Conservation (phyloP, 2,797 vertebrate species). For the Sebastes oblongus region DNA sequence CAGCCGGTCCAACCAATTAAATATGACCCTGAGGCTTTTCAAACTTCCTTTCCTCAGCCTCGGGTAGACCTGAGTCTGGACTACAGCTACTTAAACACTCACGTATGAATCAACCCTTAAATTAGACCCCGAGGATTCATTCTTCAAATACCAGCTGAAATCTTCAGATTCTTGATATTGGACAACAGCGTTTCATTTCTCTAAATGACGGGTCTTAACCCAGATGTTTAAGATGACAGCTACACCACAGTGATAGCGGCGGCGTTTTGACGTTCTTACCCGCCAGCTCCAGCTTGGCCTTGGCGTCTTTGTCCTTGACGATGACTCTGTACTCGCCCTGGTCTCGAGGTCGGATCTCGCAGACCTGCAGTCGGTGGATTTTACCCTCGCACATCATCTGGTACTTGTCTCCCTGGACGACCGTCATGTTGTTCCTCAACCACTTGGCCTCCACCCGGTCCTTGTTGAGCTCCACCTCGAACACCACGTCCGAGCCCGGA, state of each 20-base stretch:
- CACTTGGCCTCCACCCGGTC: constrained; percentile 96
- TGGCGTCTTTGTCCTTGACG: constrained; percentile 97
- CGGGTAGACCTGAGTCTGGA: background rate
- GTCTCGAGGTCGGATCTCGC: constrained; percentile 93
- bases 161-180: background rate
- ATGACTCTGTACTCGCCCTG: constrained; percentile 96
- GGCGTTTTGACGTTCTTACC: constrained; percentile 74
- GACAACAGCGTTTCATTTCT: background rate
- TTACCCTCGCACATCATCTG: constrained; percentile 99
- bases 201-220: no score
- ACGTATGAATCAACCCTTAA: background rate
- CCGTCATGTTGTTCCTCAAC: constrained; percentile 97
- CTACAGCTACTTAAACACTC: background rate
- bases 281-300: constrained; percentile 95
- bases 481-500: constrained; percentile 91
- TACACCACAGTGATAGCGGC: background rate
- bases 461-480: constrained; percentile 95
- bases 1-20: no score
- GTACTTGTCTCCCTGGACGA: constrained; percentile 96
- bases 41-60: background rate
- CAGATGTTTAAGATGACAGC: background rate
- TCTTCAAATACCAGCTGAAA: background rate
- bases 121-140: background rate
- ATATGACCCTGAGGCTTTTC: background rate
- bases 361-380: constrained; percentile 93